Conservation (phyloP, 2,113 vertebrate species). For the Mormyrus lacerda region DNA sequence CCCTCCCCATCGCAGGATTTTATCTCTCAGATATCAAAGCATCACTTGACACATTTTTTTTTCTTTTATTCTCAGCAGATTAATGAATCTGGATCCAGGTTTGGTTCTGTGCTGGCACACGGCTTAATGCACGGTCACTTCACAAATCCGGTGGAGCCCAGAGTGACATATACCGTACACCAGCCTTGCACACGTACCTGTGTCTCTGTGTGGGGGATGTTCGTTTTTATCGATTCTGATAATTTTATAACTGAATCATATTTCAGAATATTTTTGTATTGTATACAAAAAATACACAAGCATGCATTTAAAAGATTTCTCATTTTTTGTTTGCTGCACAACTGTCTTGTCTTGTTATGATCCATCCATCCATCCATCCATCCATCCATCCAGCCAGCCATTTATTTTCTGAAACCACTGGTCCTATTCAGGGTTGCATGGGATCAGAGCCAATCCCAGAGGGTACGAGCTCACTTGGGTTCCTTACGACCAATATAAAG, state of each 20-base stretch:
- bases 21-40: constrained; percentile 25
- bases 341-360: not conserved
- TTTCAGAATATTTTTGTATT: not conserved
- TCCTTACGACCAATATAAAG: not conserved
- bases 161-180: constrained; percentile 19
- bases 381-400: too few species aligned
- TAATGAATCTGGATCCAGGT: constrained; percentile 42
- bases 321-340: not conserved
- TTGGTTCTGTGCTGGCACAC: constrained; percentile 35
- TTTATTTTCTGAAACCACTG: too few species aligned
- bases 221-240: not conserved
- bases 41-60: constrained; percentile 13
- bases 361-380: too few species aligned
- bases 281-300: not conserved
- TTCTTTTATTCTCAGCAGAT: constrained; percentile 43
- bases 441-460: too few species aligned
- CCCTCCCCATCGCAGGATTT: constrained; percentile 20
- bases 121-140: constrained; percentile 32
- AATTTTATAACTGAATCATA: not conserved
- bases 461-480: not conserved
- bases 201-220: not conserved
- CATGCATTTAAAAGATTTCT: not conserved
- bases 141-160: constrained; percentile 36
- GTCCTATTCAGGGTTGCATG: too few species aligned
- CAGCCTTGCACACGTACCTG: not conserved